Evolutionary conservation across 2,797 vertebrate genomes (phyloP).

Genomic region (Rhyacichthys aspro): DNA sequence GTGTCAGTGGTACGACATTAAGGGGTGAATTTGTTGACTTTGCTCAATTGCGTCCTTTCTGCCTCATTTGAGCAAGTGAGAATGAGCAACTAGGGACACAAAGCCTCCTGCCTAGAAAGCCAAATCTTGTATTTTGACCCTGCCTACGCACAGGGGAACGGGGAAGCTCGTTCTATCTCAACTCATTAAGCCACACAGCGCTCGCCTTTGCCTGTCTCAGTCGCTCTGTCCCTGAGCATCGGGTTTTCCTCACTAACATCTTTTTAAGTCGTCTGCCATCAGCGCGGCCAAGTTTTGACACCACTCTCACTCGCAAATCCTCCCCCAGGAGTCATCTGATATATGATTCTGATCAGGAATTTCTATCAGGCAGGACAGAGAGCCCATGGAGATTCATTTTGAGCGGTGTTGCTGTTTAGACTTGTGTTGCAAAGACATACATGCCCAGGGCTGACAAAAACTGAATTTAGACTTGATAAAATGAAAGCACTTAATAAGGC

Average conservation of each 20-base stretch:
- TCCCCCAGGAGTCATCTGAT: conserved; percentile 15
- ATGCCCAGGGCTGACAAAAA: background rate
- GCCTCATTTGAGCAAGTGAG: conserved; percentile 28
- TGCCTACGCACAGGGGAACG: conserved; percentile 6
- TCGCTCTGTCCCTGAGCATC: conserved; percentile 22
- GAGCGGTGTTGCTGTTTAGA: background rate
- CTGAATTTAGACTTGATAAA: conserved; percentile 9
- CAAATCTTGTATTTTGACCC: conserved; percentile 36
- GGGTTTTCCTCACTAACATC: conserved; percentile 21
- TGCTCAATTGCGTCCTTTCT: conserved; percentile 26
- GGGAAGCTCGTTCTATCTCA: conserved; percentile 27
- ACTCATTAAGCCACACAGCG: conserved; percentile 38
- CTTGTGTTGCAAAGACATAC: background rate
- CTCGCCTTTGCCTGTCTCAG: conserved; percentile 37
- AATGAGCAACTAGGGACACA: conserved; percentile 21
- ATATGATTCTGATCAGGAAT: conserved; percentile 8
- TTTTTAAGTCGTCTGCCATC: conserved; percentile 23
- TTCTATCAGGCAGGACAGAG: background rate
- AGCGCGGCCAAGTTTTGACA: conserved; percentile 33
- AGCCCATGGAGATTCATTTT: background rate
- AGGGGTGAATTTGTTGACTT: conserved; percentile 26
- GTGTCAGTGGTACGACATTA: conserved; percentile 21
- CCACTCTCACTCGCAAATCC: conserved; percentile 11
- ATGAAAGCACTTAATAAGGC: background rate
- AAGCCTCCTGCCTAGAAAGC: conserved; percentile 13